Evolutionary conservation across 2,888 invertebrate genomes (phyloP).

Genomic region (Rhodophaea formosa): DNA sequence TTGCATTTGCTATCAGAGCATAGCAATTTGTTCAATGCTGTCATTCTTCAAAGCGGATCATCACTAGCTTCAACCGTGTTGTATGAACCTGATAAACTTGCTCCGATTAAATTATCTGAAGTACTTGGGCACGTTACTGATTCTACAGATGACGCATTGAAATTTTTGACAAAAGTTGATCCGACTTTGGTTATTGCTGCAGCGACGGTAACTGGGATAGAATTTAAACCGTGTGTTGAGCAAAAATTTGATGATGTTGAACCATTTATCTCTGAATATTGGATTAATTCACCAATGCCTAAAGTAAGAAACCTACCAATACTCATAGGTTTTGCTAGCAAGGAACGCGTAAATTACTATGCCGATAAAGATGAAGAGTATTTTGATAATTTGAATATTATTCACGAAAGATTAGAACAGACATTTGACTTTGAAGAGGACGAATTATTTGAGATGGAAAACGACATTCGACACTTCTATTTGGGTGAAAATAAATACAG

Average conservation of each 20-base stretch:
- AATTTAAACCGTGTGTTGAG: conserved; percentile 41
- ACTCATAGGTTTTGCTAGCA: conserved; percentile 38
- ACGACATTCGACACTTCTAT: conserved; percentile 35
- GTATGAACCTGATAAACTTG: conserved; percentile 29
- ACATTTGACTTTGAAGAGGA: conserved; percentile 31
- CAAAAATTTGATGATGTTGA: conserved; percentile 38
- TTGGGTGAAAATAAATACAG: conserved; percentile 35
- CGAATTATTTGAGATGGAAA: conserved; percentile 30
- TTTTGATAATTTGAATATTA: conserved; percentile 18
- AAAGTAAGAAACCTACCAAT: conserved; percentile 35
- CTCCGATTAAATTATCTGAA: conserved; percentile 38
- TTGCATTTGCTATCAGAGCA: conserved; percentile 41
- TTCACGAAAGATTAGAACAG: conserved; percentile 19
- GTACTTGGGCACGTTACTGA: conserved; percentile 36
- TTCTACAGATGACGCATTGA: conserved; percentile 37
- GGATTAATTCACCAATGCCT: conserved; percentile 30
- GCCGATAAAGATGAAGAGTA: conserved; percentile 11
- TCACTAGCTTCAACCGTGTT: conserved; percentile 27
- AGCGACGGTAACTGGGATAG: conserved; percentile 22
- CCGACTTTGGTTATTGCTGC: conserved; percentile 37
- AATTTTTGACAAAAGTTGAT: conserved; percentile 35
- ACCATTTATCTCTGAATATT: conserved; percentile 35
- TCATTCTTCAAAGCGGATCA: conserved; percentile 46
- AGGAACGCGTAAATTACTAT: conserved; percentile 30
- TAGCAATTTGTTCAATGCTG: conserved; percentile 41